Conservation (phyloP, 2,797 vertebrate genomes). For the Allobates femoralis region DNA sequence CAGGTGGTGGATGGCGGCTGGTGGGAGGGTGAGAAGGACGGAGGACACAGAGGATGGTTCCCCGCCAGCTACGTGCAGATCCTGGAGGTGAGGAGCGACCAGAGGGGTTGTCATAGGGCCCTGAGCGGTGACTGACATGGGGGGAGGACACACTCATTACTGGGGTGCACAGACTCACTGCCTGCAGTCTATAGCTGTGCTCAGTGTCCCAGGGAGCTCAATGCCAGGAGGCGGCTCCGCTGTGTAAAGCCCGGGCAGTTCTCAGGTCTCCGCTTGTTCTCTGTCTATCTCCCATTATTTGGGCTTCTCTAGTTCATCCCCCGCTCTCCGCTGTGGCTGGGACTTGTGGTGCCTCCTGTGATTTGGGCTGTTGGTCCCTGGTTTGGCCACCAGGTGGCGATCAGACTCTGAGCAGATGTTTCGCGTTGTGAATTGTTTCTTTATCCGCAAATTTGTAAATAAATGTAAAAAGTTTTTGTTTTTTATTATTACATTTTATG, state of each 20-base stretch:
- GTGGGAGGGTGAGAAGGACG: slow-evolving; percentile 97
- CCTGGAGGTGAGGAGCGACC: slow-evolving; percentile 83
- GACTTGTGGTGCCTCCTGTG: neutral
- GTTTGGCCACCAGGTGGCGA: slow-evolving; percentile 24
- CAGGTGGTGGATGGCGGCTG: slow-evolving; percentile 91
- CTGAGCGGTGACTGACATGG: neutral
- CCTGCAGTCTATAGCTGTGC: too few relatives aligned
- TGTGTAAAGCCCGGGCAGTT: neutral
- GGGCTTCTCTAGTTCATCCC: neutral
- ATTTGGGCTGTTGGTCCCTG: too few relatives aligned
- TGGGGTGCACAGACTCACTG: too few relatives aligned
- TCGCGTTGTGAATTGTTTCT: too few relatives aligned
- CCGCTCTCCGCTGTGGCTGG: neutral
- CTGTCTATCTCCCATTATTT: too few relatives aligned
- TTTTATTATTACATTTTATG: too few relatives aligned
- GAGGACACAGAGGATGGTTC: slow-evolving; percentile 91
- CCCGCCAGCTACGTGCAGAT: slow-evolving; percentile 95
- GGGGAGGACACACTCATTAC: too few relatives aligned
- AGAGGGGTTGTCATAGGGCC: neutral
- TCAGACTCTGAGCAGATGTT: neutral
- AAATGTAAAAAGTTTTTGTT: too few relatives aligned
- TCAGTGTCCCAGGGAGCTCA: neutral
- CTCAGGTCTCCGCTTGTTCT: too few relatives aligned
- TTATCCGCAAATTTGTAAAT: neutral
- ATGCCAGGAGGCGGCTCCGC: neutral